These are phyloP conservation scores for Chrysomela aeneicollis DNA, from an alignment of 2,888 invertebrate species.

Conservation along the genomic window DNA sequence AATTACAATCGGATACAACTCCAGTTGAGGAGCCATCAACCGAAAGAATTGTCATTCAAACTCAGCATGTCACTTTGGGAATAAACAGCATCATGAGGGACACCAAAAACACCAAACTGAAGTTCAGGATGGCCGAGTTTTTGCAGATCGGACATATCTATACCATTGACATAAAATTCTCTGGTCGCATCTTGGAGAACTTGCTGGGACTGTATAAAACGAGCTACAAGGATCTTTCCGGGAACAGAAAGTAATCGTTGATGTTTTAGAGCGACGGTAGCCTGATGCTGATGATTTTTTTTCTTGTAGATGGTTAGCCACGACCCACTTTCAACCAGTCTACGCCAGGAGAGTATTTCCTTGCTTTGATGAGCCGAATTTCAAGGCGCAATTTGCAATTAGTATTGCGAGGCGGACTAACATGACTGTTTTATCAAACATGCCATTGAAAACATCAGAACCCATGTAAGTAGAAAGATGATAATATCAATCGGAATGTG, in stretches of 20 bases:
- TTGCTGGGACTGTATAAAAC: constrained; percentile 75
- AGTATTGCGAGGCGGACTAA: constrained; percentile 72
- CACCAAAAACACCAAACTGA: constrained; percentile 58
- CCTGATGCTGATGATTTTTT: no score
- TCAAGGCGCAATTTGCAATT: constrained; percentile 79
- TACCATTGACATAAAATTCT: constrained; percentile 65
- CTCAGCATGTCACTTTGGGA: constrained; percentile 37
- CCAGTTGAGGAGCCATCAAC: constrained; percentile 24
- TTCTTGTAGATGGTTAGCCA: constrained; percentile 65
- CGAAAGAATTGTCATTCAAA: constrained; percentile 33
- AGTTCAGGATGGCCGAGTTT: constrained; percentile 57
- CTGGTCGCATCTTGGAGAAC: constrained; percentile 67
- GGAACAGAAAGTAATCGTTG: constrained; percentile 63
- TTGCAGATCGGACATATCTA: constrained; percentile 65
- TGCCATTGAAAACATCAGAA: constrained; percentile 68
- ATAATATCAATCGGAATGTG: no score
- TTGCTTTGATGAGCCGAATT: constrained; percentile 80
- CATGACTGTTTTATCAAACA: constrained; percentile 74
- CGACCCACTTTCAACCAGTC: constrained; percentile 73
- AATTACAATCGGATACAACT: constrained; percentile 21
- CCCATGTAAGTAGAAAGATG: constrained; percentile 68
- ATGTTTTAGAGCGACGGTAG: constrained; percentile 13
- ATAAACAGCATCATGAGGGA: constrained; percentile 55
- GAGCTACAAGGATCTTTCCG: constrained; percentile 64
- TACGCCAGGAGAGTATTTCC: constrained; percentile 74